Evolutionary conservation across 2,797 vertebrate species (phyloP).

Genomic region (Allenopithecus nigroviridis): DNA sequence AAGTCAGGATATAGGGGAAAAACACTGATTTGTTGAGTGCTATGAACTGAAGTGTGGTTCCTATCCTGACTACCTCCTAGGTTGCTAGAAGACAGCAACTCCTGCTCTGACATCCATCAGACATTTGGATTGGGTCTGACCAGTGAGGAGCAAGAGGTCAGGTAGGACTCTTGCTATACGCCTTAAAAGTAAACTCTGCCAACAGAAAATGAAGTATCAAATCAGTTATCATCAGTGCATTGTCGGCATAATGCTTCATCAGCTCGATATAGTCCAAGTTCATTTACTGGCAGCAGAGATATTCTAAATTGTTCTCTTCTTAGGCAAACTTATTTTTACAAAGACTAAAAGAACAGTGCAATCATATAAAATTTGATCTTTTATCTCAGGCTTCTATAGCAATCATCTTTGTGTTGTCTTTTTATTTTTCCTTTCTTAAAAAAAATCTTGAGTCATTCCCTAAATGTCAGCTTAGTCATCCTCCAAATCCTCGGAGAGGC

Average conservation of each 20-base stretch:
- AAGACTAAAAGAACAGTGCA: not conserved
- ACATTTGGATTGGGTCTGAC: slow-evolving; percentile 82
- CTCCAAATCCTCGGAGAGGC: not conserved
- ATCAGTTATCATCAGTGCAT: not conserved
- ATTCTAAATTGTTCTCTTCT: not conserved
- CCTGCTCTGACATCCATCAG: slow-evolving; percentile 78
- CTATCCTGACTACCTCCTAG: slow-evolving; percentile 62
- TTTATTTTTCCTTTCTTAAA: not conserved
- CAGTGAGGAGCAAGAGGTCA: slow-evolving; percentile 79
- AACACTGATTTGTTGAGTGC: not conserved
- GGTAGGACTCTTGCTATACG: slow-evolving; percentile 66
- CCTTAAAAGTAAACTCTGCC: not conserved
- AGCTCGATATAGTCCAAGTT: not conserved
- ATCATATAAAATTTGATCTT: not conserved
- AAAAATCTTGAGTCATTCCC: not conserved
- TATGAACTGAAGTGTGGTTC: not conserved
- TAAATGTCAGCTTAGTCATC: not conserved
- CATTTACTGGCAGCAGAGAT: not conserved
- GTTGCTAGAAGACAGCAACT: slow-evolving; percentile 81
- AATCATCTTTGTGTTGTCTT: not conserved
- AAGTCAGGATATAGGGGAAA: not conserved
- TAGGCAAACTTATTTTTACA: not conserved
- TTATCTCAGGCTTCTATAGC: not conserved
- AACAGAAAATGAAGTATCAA: not conserved
- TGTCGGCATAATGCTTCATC: not conserved